A percentile compares a stretch with the other conserved stretches of the same genome.
Evolutionary conservation across 2,113 vertebrate species (phyloP).

Genomic region (Talpa occidentalis): DNA sequence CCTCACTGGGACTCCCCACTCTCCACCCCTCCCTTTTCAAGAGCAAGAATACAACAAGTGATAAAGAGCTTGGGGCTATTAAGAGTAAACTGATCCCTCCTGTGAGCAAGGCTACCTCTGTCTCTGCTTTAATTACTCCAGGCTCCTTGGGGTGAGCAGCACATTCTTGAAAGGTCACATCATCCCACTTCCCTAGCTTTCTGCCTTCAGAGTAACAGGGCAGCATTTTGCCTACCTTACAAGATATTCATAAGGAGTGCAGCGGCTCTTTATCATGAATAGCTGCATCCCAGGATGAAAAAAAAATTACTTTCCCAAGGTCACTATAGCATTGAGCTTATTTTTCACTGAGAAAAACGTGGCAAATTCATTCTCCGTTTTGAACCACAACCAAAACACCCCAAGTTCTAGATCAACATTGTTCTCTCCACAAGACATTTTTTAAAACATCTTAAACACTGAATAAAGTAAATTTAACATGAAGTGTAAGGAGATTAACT

Average conservation of each 20-base stretch:
- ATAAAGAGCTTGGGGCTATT: constrained; percentile 25
- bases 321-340: constrained; percentile 16
- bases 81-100: constrained; percentile 52
- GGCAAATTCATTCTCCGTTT: not conserved
- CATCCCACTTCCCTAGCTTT: not conserved
- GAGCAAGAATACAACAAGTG: constrained; percentile 26
- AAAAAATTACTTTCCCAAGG: constrained; percentile 54
- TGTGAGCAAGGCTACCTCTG: not conserved
- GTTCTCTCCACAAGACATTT: constrained; percentile 31
- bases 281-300: not conserved
- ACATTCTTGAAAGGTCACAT: constrained; percentile 43
- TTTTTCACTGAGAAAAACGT: constrained; percentile 35
- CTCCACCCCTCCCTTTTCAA: not conserved
- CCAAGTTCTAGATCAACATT: constrained; percentile 37
- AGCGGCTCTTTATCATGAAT: constrained; percentile 21
- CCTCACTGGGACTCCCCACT: not conserved
- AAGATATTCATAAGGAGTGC: constrained; percentile 56
- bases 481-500: constrained; percentile 41
- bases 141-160: constrained; percentile 27
- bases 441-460: constrained; percentile 16
- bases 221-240: constrained; percentile 31
- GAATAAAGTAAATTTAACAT: constrained; percentile 26
- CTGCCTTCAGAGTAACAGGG: constrained; percentile 7
- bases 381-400: not conserved
- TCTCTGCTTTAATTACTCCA: constrained; percentile 43